phyloP scores from a whole-genome alignment of 2,888 invertebrate genomes.

The Apotomis betuletana region DNA sequence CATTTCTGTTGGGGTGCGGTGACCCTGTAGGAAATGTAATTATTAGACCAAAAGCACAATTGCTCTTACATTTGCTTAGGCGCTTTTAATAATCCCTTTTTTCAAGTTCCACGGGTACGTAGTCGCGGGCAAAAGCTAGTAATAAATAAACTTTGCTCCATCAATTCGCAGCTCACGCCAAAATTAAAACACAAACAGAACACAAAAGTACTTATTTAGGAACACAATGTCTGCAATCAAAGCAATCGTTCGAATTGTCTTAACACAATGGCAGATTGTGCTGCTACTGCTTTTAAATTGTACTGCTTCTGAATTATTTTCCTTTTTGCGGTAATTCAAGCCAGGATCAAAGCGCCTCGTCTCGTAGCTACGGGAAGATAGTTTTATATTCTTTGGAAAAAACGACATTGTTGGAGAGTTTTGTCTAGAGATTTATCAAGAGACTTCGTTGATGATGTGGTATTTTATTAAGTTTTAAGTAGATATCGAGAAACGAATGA shows the following conservation, averaged over 20 bases:
- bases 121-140: too few species aligned
- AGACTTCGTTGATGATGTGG: not conserved
- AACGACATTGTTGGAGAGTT: not conserved
- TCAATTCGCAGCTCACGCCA: not conserved
- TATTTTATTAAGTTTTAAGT: too few species aligned
- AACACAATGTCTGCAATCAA: conserved; percentile 10
- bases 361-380: not conserved
- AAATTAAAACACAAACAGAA: not conserved
- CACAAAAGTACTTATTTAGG: not conserved
- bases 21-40: too few species aligned
- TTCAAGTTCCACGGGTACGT: too few species aligned
- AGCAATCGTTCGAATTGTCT: conserved; percentile 19
- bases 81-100: too few species aligned
- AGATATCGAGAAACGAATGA: too few species aligned
- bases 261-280: conserved; percentile 18
- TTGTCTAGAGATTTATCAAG: not conserved
- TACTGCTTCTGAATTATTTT: not conserved
- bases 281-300: conserved; percentile 4
- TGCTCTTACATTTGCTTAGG: too few species aligned
- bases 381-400: conserved; percentile 14
- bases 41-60: too few species aligned
- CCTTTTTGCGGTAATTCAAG: conserved; percentile 2
- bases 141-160: too few species aligned
- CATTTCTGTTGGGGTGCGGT: too few species aligned
- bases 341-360: conserved; percentile 13